Base-by-base conservation (phyloP, 2,113 vertebrate species). In the Anguilla rostrata region DNA sequence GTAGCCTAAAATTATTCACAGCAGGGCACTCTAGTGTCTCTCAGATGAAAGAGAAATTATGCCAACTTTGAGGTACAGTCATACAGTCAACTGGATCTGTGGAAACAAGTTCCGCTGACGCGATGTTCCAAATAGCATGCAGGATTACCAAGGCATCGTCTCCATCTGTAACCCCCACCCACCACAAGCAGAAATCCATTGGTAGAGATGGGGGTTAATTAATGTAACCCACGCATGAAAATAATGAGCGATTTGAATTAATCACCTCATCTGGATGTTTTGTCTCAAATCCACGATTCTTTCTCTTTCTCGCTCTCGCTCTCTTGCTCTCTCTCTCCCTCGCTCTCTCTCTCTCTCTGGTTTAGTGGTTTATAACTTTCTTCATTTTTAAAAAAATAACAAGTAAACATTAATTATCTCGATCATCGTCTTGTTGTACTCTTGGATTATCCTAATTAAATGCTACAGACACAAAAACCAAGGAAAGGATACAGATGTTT, bases 121-220 rank as follows among this genome's bases (percentile, higher is more conserved):
- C 92, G 85, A 87, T 82, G 87, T 90, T 90, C 88, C 89, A 90
- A 92, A 93, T 90, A 92, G 89, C 87, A 87, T 71, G 82, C 90
- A 40, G 53, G 86, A 88, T 90, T 86, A 88, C 87, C 66, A 16
- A 86, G 86, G 89, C 89, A 89, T 89, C 89, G 83, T 81, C 87
- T 87, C 93, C 93, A 94, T 94, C 91, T 93, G 91, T 90, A 92
- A 57, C 90, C 87, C 91, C 29, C 92, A 87, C 90, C 92, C 92
- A 91, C 91, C 83, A 87, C 83, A 90, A 86, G 83, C 89, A 49
- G 12, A 43, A 87, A 84, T 81, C 88, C 75, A 83, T 87, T 84
- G 46, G 83, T 57, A 39, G 82, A 83, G 90, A 86, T 88, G 91
- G 86, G 87, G 90, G 92, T 92, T 94, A 93, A 94, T 93, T 91